These are phyloP conservation scores for Drosophila kanekoi DNA, from an alignment of 2,888 invertebrate species.

Conservation along the genomic window DNA sequence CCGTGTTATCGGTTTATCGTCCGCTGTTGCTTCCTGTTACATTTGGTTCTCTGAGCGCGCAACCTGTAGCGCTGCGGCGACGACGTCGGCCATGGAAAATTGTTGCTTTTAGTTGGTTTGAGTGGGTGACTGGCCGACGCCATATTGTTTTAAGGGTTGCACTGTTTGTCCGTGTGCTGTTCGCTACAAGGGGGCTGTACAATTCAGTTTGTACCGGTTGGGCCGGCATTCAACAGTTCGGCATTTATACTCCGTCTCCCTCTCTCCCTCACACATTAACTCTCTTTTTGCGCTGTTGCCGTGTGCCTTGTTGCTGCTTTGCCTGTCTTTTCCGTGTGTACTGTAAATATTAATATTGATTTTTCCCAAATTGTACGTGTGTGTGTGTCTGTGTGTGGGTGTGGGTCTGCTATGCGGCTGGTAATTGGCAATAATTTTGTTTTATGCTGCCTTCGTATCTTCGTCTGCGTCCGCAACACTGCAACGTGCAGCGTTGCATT, in stretches of 20 bases:
- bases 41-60: slow-evolving; percentile 52
- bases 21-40: slow-evolving; percentile 45
- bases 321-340: slow-evolving; percentile 29
- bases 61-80: slow-evolving; percentile 67
- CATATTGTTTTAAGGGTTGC: slow-evolving; percentile 76
- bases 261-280: slow-evolving; percentile 1
- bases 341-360: slow-evolving; percentile 77
- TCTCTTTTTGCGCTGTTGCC: slow-evolving; percentile 5
- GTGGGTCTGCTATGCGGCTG: slow-evolving; percentile 4
- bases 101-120: slow-evolving; percentile 62
- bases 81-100: slow-evolving; percentile 43
- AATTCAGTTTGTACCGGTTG: slow-evolving; percentile 40
- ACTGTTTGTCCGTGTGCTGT: too few relatives aligned
- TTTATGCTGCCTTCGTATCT: slow-evolving; percentile 11
- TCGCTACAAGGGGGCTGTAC: slow-evolving; percentile 51
- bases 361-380: slow-evolving; percentile 51
- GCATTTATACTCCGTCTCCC: slow-evolving; percentile 54
- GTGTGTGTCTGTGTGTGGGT: slow-evolving; percentile 2
- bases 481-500: slow-evolving; percentile 55
- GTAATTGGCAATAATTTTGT: slow-evolving; percentile 38
- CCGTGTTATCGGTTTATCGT: slow-evolving; percentile 65
- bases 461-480: slow-evolving; percentile 17
- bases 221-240: slow-evolving; percentile 83
- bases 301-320: slow-evolving; percentile 18
- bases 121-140: slow-evolving; percentile 70